These are phyloP conservation scores for Brachyptera putata DNA, from an alignment of 2,888 invertebrate species.

Conservation along the genomic window DNA sequence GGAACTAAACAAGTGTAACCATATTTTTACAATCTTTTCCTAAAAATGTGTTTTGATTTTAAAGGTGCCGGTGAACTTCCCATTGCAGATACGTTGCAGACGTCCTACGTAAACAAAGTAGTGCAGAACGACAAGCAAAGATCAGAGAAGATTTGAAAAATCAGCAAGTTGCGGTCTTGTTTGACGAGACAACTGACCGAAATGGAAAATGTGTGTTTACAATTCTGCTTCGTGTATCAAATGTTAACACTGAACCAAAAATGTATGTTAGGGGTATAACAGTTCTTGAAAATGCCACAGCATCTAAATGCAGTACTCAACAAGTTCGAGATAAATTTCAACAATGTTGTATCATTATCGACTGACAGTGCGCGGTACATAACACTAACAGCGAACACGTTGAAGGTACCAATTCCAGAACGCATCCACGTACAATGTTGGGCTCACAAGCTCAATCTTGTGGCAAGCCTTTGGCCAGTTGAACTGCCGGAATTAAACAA, in stretches of 20 bases:
- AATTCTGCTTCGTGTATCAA: no score
- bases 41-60: no score
- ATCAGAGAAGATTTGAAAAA: no score
- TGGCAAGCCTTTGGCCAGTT: background rate
- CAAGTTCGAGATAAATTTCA: no score
- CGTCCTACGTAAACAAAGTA: no score
- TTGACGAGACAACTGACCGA: background rate
- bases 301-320: background rate
- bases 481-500: background rate
- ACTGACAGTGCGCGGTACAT: background rate
- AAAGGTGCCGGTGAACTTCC: no score
- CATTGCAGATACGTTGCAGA: no score
- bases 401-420: background rate
- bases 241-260: background rate
- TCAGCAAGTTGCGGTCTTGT: no score
- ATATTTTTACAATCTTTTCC: no score
- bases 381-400: background rate
- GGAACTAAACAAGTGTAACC: no score
- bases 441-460: background rate
- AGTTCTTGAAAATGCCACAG: background rate
- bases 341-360: no score
- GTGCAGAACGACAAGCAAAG: no score
- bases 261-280: background rate
- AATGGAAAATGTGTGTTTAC: background rate
- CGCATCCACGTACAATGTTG: background rate